phyloP scores from a whole-genome alignment of 2,888 invertebrate genomes.

The Sminthurides aquaticus region DNA sequence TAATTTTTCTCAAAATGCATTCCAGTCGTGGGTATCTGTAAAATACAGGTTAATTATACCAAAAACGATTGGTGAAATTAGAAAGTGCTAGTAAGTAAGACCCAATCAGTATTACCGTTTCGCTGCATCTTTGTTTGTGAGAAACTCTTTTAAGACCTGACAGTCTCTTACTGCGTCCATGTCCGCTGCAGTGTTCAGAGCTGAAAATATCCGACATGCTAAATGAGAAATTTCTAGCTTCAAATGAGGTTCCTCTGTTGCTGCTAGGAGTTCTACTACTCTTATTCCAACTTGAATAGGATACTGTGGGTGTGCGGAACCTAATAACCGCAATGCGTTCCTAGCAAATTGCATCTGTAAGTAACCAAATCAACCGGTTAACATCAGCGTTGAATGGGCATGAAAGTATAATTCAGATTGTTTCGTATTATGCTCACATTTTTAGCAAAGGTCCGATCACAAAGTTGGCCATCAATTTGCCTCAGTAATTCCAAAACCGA shows the following conservation, averaged over 20 bases:
- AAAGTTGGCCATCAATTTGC: background rate
- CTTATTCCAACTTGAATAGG: constrained; percentile 13
- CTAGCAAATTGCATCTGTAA: background rate
- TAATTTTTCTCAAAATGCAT: background rate
- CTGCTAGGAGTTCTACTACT: constrained; percentile 5
- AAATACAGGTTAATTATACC: background rate
- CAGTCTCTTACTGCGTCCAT: background rate
- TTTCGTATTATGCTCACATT: background rate
- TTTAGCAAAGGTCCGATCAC: background rate
- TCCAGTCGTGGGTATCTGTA: constrained; percentile 30
- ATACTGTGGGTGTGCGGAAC: background rate
- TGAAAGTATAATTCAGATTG: too few species aligned
- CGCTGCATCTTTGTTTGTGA: too few species aligned
- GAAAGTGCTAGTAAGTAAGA: too few species aligned
- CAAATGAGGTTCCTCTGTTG: constrained; percentile 10
- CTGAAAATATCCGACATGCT: constrained; percentile 7
- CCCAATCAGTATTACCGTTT: too few species aligned
- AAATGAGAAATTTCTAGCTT: background rate
- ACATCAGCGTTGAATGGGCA: too few species aligned
- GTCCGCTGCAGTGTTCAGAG: background rate
- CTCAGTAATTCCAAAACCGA: background rate
- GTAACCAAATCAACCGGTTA: background rate
- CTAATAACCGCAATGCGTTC: background rate
- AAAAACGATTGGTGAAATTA: too few species aligned
- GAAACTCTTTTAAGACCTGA: background rate